Conservation (phyloP, 2,888 invertebrate species). For the Capitulum mitella region DNA sequence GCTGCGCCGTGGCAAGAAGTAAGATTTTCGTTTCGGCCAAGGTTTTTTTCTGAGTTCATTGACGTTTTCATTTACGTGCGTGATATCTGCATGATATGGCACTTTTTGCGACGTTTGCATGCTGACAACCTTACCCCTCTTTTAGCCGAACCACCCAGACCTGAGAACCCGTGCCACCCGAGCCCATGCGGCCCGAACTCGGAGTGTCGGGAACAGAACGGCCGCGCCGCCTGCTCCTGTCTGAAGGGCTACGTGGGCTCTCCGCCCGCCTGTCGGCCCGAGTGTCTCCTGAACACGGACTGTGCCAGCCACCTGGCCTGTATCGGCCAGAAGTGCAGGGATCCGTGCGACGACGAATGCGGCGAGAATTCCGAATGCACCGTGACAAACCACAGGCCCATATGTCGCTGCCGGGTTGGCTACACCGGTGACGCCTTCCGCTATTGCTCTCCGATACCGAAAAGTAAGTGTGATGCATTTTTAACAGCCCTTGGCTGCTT, state of each 20-base stretch:
- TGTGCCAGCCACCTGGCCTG: conserved; percentile 63
- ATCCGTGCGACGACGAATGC: conserved; percentile 70
- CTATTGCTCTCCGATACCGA: background rate
- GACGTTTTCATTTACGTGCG: too few species aligned
- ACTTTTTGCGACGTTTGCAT: background rate
- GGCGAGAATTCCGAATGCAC: conserved; percentile 71
- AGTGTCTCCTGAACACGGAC: conserved; percentile 67
- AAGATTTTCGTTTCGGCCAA: too few species aligned
- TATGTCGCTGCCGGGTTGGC: conserved; percentile 35
- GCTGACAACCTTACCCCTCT: conserved; percentile 29
- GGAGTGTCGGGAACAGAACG: conserved; percentile 60
- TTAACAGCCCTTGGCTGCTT: too few species aligned
- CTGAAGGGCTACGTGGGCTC: conserved; percentile 35
- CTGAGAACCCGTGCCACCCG: conserved; percentile 50
- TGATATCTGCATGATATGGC: too few species aligned
- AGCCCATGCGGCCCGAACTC: conserved; percentile 52
- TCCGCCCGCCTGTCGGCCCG: conserved; percentile 74
- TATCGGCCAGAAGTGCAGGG: conserved; percentile 61
- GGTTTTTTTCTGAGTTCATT: too few species aligned
- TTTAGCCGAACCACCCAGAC: background rate
- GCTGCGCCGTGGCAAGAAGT: conserved; percentile 49
- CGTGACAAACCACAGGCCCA: conserved; percentile 57
- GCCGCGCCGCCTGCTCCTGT: conserved; percentile 66
- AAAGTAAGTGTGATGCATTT: background rate
- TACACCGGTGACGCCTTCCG: conserved; percentile 44